Base-by-base conservation (phyloP, 2,113 vertebrate genomes). In the Nothocercus nigrocapillus region DNA sequence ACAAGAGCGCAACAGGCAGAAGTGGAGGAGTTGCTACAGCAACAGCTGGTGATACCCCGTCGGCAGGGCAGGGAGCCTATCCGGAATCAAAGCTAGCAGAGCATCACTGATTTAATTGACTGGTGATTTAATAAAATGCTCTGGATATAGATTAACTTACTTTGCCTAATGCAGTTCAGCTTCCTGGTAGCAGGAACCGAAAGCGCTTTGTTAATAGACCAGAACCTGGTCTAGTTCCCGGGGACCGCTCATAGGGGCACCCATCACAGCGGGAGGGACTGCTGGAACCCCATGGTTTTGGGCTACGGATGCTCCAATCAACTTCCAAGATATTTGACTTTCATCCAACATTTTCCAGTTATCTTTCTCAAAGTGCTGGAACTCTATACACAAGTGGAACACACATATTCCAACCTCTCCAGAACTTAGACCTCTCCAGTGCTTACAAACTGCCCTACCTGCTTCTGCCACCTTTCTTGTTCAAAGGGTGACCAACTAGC, bases 101-200 rank as follows among this genome's bases (percentile, higher is more conserved):
- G 54, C 51, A 0, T 56, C 86, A 70, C 87, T 62, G 77, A 94
- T 79, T 95, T 90, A 94, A 96, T 85, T 94, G 84, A 91, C 87
- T 73, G 70, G 95, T 97, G 67, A 96, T 96, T 96, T 95, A 95
- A 95, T 96, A 97, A 97, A 96, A 94, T 34, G n/a, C 40, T 80
- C 75, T 93, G 89, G 82, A 93, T 96, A 95, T 51, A 77, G 87
- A 95, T 95, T 94, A 97, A 95, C 91, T 94, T 0, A 0, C 63
- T 94, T 79, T 77, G 67, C 77, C 82, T 92, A 88, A 93, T 70
- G 91, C n/a, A 88, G 72, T 75, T 85, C 70, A 67, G 84, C 82
- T 94, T 95, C 94, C 91, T 74, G 94, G 91, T 82, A 92, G 91
- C 54, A 85, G 67, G 70, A 92, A 73, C 70, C 30, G 36, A 82